Evolutionary conservation across 2,113 vertebrate genomes (phyloP).

Genomic region (Morphnarchus princeps): DNA sequence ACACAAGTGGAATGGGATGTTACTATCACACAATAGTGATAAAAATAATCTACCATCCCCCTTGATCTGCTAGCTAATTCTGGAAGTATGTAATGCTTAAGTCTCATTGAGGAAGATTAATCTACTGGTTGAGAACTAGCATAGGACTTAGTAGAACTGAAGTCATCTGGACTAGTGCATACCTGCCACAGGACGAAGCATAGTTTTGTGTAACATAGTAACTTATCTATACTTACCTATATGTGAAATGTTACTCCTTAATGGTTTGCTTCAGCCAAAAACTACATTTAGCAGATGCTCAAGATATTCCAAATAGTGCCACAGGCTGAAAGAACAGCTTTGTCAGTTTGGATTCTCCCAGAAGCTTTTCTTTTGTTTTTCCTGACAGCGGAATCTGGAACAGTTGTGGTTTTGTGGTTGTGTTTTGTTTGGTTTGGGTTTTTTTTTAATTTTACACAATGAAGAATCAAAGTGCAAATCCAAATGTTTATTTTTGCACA

Average conservation of each 20-base stretch:
- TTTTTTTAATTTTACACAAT: neutral
- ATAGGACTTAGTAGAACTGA: neutral
- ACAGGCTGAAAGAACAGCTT: constrained; percentile 69
- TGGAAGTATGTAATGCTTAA: neutral
- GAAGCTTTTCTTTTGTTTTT: neutral
- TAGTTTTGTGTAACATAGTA: neutral
- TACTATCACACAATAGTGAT: neutral
- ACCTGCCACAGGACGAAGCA: neutral
- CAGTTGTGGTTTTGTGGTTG: neutral
- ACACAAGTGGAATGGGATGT: neutral
- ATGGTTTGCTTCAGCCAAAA: constrained; percentile 85
- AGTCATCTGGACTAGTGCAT: neutral
- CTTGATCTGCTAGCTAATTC: neutral
- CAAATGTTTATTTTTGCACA: constrained; percentile 22
- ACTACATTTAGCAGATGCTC: constrained; percentile 90
- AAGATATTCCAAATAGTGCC: constrained; percentile 86
- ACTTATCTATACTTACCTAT: neutral
- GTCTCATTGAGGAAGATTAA: neutral
- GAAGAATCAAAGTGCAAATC: constrained; percentile 28
- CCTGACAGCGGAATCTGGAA: constrained; percentile 19
- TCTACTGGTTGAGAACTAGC: neutral
- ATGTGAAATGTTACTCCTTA: constrained; percentile 63
- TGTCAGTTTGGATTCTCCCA: neutral
- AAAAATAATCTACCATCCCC: neutral
- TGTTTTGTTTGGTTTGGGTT: neutral